Evolutionary conservation across 1,140 invertebrate genomes (phyloP), one percentile per base, ranked within the genome.

Genomic region (Tetraneura akinire): DNA sequence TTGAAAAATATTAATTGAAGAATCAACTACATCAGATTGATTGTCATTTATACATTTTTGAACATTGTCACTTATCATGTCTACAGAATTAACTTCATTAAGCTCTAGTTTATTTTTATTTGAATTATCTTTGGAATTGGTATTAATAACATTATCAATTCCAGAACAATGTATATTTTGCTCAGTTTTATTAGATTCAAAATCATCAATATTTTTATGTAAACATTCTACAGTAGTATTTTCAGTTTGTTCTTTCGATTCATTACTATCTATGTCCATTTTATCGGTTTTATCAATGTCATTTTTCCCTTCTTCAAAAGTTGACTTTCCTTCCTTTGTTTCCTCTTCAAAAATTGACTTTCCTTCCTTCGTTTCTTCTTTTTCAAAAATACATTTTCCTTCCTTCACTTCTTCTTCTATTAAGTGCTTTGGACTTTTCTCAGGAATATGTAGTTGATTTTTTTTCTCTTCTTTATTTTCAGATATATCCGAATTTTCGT

Each of bases 1-100:
- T 62, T 78, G 11, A 45, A 37, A 14, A 78, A 60, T 55, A 45
- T 78, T 55, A 60, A n/a, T 71, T 47, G n/a, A 45, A 3, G 23
- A 45, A 71, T 51, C 45, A 10, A 51, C 47, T 18, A 55, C 71
- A 55, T 13, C 13, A 49, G 21, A 14, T 23, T 74, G 49, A 5
- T 0, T 55, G 16, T 18, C 21, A 9, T 60, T 57, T 42, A 37
- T 18, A 26, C 10, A 5, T 57, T 42, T 76, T 23, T 29, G 37
- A 13, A n/a, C 74, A 60, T 78, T n/a, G 11, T 71, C 1, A 51
- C 14, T 26, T 14, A 3, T 37, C 9, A 21, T 10, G 18, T 60
- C 21, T 6, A 78, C 32, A 45, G 11, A 0, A 18, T 47, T 18
- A 29, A 45, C 14, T n/a, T 62, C 29, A 60, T 14, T 42, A 45